Conservation (phyloP, 2,113 vertebrate species). For the Cyprinus carpio region DNA sequence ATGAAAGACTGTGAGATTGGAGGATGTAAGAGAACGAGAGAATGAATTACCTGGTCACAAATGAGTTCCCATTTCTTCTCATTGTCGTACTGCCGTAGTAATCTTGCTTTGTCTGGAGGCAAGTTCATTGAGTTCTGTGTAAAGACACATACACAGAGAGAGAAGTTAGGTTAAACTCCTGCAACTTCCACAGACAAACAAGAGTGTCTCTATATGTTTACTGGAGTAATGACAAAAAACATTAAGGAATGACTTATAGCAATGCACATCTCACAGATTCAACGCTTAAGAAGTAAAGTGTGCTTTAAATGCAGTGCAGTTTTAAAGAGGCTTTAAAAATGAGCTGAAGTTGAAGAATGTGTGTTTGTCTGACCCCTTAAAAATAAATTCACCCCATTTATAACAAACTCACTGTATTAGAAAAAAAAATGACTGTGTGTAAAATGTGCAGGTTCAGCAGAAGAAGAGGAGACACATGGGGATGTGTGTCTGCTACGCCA, state of each 20-base stretch:
- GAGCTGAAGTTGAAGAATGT: not conserved
- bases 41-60: constrained; percentile 91
- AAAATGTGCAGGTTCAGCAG: constrained; percentile 2
- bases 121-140: constrained; percentile 97
- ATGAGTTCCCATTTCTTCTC: constrained; percentile 99
- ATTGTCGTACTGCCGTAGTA: constrained; percentile 95
- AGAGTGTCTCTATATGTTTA: too few relatives aligned
- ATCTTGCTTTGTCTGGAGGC: constrained; percentile 95
- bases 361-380: constrained; percentile 24
- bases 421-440: not conserved
- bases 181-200: not conserved
- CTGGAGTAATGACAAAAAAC: too few relatives aligned
- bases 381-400: constrained; percentile 32
- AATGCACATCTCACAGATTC: not conserved
- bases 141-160: constrained; percentile 38
- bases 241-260: not conserved
- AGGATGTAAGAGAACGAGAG: not conserved
- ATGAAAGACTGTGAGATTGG: not conserved
- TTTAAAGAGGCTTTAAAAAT: too few relatives aligned
- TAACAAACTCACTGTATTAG: not conserved
- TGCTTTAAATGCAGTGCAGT: not conserved
- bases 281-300: not conserved
- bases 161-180: constrained; percentile 49
- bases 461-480: constrained; percentile 25
- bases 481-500: constrained; percentile 1